Conservation (phyloP, 1,140 invertebrate species). For the Eumaeus atala region DNA sequence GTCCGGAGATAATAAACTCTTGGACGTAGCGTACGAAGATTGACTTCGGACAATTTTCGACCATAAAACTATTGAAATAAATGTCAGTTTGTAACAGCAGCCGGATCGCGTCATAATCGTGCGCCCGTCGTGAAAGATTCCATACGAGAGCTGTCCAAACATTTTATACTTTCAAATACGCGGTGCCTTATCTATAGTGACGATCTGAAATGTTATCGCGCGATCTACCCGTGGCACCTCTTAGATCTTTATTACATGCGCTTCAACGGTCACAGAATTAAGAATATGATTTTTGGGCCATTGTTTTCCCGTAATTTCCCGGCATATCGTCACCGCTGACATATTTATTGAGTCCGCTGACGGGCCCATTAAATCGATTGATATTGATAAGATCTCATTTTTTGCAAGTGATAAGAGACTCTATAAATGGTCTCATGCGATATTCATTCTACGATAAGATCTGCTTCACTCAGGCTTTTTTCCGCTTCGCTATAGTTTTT, state of each 20-base stretch:
- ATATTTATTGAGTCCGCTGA: slow-evolving; percentile 59
- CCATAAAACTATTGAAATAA: slow-evolving; percentile 25
- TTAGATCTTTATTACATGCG: slow-evolving; percentile 72
- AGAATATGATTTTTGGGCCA: slow-evolving; percentile 35
- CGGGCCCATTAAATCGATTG: slow-evolving; percentile 39
- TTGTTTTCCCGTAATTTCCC: slow-evolving; percentile 35
- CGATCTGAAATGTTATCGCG: slow-evolving; percentile 62
- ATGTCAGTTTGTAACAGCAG: slow-evolving; percentile 21
- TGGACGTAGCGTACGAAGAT: slow-evolving; percentile 24
- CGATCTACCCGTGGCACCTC: slow-evolving; percentile 55
- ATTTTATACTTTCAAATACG: slow-evolving; percentile 72
- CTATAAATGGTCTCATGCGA: slow-evolving; percentile 22
- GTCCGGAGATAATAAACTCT: slow-evolving; percentile 30
- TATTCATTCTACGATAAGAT: slow-evolving; percentile 25
- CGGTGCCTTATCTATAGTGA: slow-evolving; percentile 63
- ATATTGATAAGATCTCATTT: slow-evolving; percentile 56
- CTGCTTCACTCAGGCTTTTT: slow-evolving; percentile 14
- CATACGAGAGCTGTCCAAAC: slow-evolving; percentile 69
- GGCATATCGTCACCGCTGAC: slow-evolving; percentile 39
- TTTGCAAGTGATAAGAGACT: slow-evolving; percentile 32
- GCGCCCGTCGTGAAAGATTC: slow-evolving; percentile 67
- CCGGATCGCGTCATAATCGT: slow-evolving; percentile 52
- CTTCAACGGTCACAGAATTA: slow-evolving; percentile 29
- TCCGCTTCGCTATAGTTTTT: slow-evolving; percentile 15
- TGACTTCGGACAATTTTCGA: slow-evolving; percentile 23